phyloP scores from a whole-genome alignment of 2,888 invertebrate species.

The Syrphus vitripennis region DNA sequence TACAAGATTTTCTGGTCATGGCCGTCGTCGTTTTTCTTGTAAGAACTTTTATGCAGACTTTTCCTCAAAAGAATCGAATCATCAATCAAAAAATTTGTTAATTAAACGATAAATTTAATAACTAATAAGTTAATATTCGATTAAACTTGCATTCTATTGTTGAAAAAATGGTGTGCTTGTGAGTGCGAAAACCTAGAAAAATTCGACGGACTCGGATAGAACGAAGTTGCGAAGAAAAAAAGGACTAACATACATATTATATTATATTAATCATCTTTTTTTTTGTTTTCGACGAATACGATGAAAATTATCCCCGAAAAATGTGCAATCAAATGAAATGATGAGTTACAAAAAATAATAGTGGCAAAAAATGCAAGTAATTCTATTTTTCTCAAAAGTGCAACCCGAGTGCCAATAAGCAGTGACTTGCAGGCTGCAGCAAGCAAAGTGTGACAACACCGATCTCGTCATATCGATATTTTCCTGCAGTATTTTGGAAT shows the following conservation, averaged over 20 bases:
- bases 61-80: conserved; percentile 27
- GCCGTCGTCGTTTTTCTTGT: conserved; percentile 61
- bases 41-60: conserved; percentile 56
- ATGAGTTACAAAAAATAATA: not conserved
- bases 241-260: conserved; percentile 24
- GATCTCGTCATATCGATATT: conserved; percentile 32
- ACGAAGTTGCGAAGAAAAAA: conserved; percentile 41
- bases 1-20: conserved; percentile 68
- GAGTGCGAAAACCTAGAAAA: conserved; percentile 15
- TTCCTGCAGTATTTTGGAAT: not conserved
- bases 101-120: conserved; percentile 8
- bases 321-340: conserved; percentile 1
- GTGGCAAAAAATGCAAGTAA: conserved; percentile 41
- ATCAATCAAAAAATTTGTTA: not conserved
- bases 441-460: conserved; percentile 23
- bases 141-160: conserved; percentile 16
- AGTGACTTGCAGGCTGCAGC: conserved; percentile 44
- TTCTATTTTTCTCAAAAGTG: conserved; percentile 21
- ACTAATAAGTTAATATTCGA: not conserved
- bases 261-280: conserved; percentile 26
- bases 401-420: conserved; percentile 23
- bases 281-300: not conserved
- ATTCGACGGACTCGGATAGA: conserved; percentile 23
- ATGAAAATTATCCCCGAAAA: not conserved
- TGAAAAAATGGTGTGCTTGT: conserved; percentile 21